Evolutionary conservation across 1,140 invertebrate species (phyloP), one percentile per base, ranked within the genome.

Genomic region (Lasioglossum albipes): DNA sequence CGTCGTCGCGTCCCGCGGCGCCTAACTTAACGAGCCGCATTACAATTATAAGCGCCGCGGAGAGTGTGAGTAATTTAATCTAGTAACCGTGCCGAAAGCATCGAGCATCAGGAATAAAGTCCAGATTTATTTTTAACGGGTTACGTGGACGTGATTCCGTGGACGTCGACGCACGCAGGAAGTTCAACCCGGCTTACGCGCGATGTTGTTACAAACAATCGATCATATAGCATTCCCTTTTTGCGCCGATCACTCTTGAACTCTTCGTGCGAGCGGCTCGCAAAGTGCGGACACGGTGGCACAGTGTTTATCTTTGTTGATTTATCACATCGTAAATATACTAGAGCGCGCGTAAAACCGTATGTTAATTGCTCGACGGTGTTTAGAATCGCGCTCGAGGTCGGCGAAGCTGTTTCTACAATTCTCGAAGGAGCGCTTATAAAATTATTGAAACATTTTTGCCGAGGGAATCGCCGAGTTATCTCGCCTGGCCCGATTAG

Each of bases 101-200:
- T 75, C 64, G 52, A 45, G 54, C 72, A 68, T 62, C 41, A 22
- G 6, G 79, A 69, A 76, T 81, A 76, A 81, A 76, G 79, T 81
- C 31, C 65, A 31, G 42, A 69, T 76, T 76, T 81, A 81, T 81
- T 81, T 81, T 81, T 81, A 81, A 81, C 79, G 13, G 16, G 41
- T 76, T 81, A 76, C 73, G 73, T 22, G 31, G 31, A 67, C 66
- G 10, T 9, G 22, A 64, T 62, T 68, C 36, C 22, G 66, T 64
- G 45, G 42, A 76, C 31, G 16, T 27, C 16, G 41, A 67, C 45
- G 42, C 20, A 18, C 7, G 52, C 5, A 45, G 49, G 49, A 79
- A 73, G 45, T 66, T 20, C 36, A 49, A 36, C 13, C 13, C 64
- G 20, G 18, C 7, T 52, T 36, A 6, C 20, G 52, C 13, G 13